phyloP scores from a whole-genome alignment of 1,140 invertebrate genomes.

The Gonatopus flavifemur region DNA sequence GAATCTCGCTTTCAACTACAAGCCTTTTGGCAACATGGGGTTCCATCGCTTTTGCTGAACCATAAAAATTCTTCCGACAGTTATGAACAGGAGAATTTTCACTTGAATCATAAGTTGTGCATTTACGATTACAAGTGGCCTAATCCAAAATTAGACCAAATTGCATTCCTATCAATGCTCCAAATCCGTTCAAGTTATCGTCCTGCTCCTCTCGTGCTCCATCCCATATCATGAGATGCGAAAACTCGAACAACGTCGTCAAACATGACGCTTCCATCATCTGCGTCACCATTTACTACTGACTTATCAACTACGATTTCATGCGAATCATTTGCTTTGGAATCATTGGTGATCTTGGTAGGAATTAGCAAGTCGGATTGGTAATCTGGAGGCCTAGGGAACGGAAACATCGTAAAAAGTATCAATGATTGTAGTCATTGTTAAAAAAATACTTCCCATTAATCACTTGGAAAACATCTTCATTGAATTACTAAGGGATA shows the following conservation, averaged over 20 bases:
- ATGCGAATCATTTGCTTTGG: too few species aligned
- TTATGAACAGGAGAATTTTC: neutral
- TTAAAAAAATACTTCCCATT: too few species aligned
- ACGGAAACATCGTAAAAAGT: too few species aligned
- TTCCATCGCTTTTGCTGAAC: slow-evolving; percentile 1
- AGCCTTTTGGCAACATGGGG: neutral
- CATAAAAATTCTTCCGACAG: slow-evolving; percentile 3
- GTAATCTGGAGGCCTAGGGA: too few species aligned
- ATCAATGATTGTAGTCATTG: too few species aligned
- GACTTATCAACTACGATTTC: too few species aligned
- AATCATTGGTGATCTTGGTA: too few species aligned
- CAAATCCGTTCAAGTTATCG: slow-evolving; percentile 1
- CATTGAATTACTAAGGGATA: too few species aligned
- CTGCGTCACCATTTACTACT: too few species aligned
- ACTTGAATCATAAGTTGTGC: neutral
- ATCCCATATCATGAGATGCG: slow-evolving; percentile 2
- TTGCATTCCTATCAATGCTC: neutral
- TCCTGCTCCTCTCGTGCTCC: slow-evolving; percentile 1
- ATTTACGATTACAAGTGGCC: slow-evolving; percentile 5
- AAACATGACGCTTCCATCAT: too few species aligned
- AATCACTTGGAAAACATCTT: too few species aligned
- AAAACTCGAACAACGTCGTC: neutral
- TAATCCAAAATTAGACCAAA: neutral
- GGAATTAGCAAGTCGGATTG: too few species aligned
- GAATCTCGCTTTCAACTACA: neutral